Conservation (phyloP, 2,888 invertebrate genomes). For the Euphydryas editha region DNA sequence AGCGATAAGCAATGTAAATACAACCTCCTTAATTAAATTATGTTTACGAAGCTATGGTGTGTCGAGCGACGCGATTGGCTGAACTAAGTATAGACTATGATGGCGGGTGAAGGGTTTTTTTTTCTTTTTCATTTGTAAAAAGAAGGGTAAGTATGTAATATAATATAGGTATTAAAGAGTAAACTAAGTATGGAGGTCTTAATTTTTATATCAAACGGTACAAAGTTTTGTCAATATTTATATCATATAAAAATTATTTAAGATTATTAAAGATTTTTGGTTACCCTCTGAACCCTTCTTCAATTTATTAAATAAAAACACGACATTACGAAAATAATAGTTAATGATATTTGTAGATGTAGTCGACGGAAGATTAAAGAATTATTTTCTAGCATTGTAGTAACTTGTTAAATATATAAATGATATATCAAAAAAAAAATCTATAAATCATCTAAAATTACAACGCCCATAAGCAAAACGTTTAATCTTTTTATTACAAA, state of each 20-base stretch:
- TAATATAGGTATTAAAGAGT: background rate
- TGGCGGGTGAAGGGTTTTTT: conserved; percentile 50
- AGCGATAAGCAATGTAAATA: conserved; percentile 56
- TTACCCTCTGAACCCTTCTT: too few species aligned
- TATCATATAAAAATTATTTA: too few species aligned
- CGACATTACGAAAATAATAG: background rate
- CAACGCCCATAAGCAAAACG: conserved; percentile 14
- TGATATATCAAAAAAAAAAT: background rate
- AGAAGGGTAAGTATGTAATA: background rate
- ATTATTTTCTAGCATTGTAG: background rate
- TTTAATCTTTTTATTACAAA: conserved; percentile 32
- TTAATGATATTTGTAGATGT: background rate
- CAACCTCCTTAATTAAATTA: conserved; percentile 74
- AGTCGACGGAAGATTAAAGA: too few species aligned
- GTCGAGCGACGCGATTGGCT: conserved; percentile 55
- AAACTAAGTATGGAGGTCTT: background rate
- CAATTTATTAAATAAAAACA: too few species aligned
- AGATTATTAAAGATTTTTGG: too few species aligned
- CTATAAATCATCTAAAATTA: conserved; percentile 7
- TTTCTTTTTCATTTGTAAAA: background rate
- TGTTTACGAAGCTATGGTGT: conserved; percentile 59
- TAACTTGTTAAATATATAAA: background rate
- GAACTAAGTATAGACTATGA: conserved; percentile 57
- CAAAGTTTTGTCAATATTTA: too few species aligned
- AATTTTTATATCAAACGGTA: conserved; percentile 1